phyloP scores from a whole-genome alignment of 2,113 vertebrate genomes.

The Mustelus asterias region DNA sequence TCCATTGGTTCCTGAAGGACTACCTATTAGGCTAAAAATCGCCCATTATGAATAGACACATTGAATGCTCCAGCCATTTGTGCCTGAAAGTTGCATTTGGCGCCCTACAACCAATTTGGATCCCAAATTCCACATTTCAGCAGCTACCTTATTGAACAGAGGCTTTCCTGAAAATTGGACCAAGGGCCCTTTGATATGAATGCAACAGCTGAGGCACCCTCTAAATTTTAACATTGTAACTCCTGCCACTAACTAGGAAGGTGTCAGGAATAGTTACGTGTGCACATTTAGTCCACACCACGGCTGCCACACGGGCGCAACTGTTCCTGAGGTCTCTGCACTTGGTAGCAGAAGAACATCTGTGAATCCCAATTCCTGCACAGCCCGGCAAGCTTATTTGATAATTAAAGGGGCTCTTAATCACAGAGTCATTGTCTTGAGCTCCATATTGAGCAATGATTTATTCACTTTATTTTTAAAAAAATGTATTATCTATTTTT shows the following conservation, averaged over 20 bases:
- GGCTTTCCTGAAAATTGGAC: background rate
- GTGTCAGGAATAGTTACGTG: no score
- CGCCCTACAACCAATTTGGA: background rate
- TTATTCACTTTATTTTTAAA: background rate
- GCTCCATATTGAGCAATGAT: background rate
- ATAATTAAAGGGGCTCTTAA: background rate
- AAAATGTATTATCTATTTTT: background rate
- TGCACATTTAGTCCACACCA: no score
- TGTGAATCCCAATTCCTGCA: background rate
- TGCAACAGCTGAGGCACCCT: background rate
- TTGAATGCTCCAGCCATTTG: background rate
- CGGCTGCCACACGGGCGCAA: no score
- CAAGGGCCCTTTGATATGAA: background rate
- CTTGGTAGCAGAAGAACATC: background rate
- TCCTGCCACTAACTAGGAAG: no score
- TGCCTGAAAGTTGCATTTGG: background rate
- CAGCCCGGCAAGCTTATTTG: background rate
- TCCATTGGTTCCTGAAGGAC: background rate
- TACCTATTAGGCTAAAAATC: background rate
- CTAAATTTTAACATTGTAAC: no score
- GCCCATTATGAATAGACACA: background rate
- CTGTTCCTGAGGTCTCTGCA: background rate
- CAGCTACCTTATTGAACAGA: background rate
- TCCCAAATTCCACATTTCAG: background rate
- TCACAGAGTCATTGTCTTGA: background rate